Evolutionary conservation across 2,797 vertebrate species (phyloP).

Genomic region (Orientallactaga sibirica): DNA sequence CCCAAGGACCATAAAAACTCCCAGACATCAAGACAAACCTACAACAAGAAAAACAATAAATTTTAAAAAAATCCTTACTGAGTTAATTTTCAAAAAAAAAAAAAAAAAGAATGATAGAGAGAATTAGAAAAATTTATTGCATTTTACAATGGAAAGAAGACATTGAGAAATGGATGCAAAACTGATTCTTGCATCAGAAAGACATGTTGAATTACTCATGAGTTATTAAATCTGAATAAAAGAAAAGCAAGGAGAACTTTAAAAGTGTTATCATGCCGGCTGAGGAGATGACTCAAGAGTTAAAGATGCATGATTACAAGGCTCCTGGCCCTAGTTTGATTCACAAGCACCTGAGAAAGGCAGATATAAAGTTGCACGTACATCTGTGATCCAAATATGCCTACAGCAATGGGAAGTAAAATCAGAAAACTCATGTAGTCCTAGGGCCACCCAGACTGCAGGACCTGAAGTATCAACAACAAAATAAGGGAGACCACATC

Average conservation of each 20-base stretch:
- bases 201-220: neutral
- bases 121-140: neutral
- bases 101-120: neutral
- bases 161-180: neutral
- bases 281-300: too few relatives aligned
- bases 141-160: conserved; percentile 18
- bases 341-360: too few relatives aligned
- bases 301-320: too few relatives aligned
- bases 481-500: too few relatives aligned
- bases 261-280: neutral
- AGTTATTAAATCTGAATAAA: conserved; percentile 36
- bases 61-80: neutral
- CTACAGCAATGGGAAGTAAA: too few relatives aligned
- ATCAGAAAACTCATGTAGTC: too few relatives aligned
- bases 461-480: too few relatives aligned
- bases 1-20: neutral
- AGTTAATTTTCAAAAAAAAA: neutral
- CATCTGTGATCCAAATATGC: too few relatives aligned
- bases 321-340: too few relatives aligned
- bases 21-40: neutral
- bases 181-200: neutral
- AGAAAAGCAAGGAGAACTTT: neutral
- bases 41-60: neutral
- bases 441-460: too few relatives aligned
- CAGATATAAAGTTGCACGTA: too few relatives aligned